phyloP scores from a whole-genome alignment of 2,113 vertebrate genomes.

The Mustelus asterias region DNA sequence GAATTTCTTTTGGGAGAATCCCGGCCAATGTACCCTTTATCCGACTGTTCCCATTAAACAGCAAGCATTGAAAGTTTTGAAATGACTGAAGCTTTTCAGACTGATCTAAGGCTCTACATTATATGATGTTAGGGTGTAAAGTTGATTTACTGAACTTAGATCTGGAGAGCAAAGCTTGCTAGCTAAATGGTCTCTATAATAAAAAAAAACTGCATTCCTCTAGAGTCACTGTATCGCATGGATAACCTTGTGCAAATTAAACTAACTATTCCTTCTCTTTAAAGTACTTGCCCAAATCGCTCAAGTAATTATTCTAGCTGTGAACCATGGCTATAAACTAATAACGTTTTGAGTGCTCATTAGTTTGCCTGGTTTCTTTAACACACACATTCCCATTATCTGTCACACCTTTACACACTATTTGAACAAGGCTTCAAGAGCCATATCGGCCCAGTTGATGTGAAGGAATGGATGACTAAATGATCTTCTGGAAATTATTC shows the following conservation, averaged over 20 bases:
- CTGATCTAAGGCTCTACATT: background rate
- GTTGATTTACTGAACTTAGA: background rate
- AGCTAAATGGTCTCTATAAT: background rate
- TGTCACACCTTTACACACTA: background rate
- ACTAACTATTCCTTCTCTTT: background rate
- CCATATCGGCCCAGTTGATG: no score
- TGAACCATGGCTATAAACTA: background rate
- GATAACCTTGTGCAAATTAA: background rate
- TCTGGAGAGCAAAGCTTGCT: background rate
- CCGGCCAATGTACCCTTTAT: background rate
- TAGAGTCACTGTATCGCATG: background rate
- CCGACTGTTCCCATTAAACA: background rate
- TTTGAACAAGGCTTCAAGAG: background rate
- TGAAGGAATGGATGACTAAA: background rate
- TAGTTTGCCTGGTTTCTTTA: background rate
- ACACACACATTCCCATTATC: background rate
- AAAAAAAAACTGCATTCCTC: background rate
- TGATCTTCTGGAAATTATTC: background rate
- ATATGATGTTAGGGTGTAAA: background rate
- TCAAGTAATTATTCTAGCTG: background rate
- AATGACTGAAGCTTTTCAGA: background rate
- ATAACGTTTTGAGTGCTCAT: background rate
- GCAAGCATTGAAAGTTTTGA: background rate
- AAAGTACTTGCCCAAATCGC: background rate
- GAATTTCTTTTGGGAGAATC: no score